phyloP scores from a whole-genome alignment of 92 coral and sea anemone genomes.

The Meandrina meandrites region DNA sequence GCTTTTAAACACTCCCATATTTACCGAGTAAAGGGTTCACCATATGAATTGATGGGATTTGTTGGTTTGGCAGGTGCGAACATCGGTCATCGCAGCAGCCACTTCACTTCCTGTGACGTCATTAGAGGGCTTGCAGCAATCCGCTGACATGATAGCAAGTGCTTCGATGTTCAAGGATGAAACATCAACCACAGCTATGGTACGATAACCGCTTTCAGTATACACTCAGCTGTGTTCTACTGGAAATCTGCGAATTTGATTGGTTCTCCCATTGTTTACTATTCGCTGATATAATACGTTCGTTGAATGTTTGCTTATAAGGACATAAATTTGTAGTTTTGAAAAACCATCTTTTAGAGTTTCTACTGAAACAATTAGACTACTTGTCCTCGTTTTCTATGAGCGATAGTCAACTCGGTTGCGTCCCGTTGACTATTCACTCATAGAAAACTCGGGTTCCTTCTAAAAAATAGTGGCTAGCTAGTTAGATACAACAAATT shows the following conservation, averaged over 20 bases:
- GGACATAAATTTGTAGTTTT: too few species aligned
- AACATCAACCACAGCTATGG: constrained; percentile 29
- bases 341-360: too few species aligned
- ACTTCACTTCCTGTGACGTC: constrained; percentile 50
- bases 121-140: constrained; percentile 39
- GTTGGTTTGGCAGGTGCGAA: constrained; percentile 23
- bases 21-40: neutral
- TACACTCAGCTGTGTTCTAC: neutral
- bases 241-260: too few species aligned
- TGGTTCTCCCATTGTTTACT: too few species aligned
- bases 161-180: constrained; percentile 38
- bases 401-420: too few species aligned
- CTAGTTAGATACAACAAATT: neutral
- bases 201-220: neutral
- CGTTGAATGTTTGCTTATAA: too few species aligned
- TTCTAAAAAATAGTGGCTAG: too few species aligned
- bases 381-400: too few species aligned
- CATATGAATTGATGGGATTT: neutral
- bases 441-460: too few species aligned
- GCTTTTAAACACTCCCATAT: neutral
- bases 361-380: too few species aligned
- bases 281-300: too few species aligned
- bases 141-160: constrained; percentile 45
- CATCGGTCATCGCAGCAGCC: constrained; percentile 24
- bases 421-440: too few species aligned